These are phyloP conservation scores for Pomacea canaliculata DNA, from an alignment of 2,888 invertebrate genomes.

Conservation along the genomic window DNA sequence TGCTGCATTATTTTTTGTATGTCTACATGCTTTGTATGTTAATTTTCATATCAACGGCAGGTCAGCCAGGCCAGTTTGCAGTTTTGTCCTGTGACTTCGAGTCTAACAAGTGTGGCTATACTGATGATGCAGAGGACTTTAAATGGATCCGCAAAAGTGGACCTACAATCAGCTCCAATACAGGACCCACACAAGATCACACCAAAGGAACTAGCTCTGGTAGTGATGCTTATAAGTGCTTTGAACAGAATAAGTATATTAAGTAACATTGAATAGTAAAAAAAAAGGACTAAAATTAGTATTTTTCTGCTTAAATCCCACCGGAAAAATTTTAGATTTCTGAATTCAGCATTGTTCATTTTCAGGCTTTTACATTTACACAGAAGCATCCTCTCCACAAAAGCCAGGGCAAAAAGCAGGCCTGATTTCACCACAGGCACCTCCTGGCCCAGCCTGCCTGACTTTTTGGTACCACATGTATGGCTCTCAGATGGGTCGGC, in stretches of 20 bases:
- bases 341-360: no score
- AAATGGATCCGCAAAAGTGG: constrained; percentile 54
- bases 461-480: constrained; percentile 67
- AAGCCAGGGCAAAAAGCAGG: constrained; percentile 52
- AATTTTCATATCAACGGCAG: background rate
- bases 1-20: no score
- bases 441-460: constrained; percentile 69
- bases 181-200: constrained; percentile 61
- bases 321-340: no score
- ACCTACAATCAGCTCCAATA: constrained; percentile 37
- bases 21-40: no score
- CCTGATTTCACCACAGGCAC: constrained; percentile 40
- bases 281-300: no score
- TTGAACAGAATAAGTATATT: no score
- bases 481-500: constrained; percentile 49
- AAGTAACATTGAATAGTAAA: no score
- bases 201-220: constrained; percentile 59
- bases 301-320: no score
- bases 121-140: constrained; percentile 39
- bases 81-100: constrained; percentile 59
- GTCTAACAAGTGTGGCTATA: constrained; percentile 41
- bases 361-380: constrained; percentile 59
- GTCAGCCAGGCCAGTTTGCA: constrained; percentile 5
- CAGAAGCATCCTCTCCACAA: constrained; percentile 48
- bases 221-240: constrained; percentile 17